Evolutionary conservation across 2,797 vertebrate genomes (phyloP), one percentile per base, ranked within the genome.

Genomic region (Coregonus suidteri): DNA sequence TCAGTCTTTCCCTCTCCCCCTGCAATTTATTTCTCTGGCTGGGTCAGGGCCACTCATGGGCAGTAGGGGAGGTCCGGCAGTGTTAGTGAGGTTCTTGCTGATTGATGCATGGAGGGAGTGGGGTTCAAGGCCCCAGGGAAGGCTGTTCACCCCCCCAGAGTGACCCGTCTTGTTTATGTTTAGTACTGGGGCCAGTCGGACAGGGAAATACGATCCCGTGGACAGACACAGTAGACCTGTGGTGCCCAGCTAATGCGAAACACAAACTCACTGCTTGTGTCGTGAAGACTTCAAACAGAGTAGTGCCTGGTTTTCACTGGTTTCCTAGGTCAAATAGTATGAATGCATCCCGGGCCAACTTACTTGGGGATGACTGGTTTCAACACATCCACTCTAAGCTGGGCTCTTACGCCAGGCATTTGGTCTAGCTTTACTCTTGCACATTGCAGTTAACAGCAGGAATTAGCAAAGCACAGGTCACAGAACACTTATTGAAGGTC

Each of bases 1-100:
- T 25, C 25, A 25, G 25, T 25, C 25, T 25, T 25, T 25, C 25
- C 25, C 25, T 25, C 25, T 25, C 59, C 41, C 30, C 68, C 71
- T 68, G 79, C 75, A 75, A 76, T 77, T 81, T 71, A 81, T 79
- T 81, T 83, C 76, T 69, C 76, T 71, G 71, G 73, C 77, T 65
- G 75, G 69, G 77, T 75, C 64, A 51, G 31, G 79, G 75, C 71
- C 79, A 71, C 71, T n/a, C 75, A 70, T 77, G 41, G 75, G 79
- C 76, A 79, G 67, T 52, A 18, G 59, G 66, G 74, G 76, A 80
- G 81, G 83, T 84, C 82, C 77, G 51, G 76, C 74, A 62, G 15
- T 84, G 76, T 82, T 77, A 77, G 75, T 66, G 66, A 68, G 67
- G 74, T 78, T 74, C 75, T 71, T 65, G 52, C 59, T 83, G 82